A percentile compares a stretch with the other conserved stretches of the same genome.
These are phyloP conservation scores for Drosophila nr. perissopoda DNA, from an alignment of 2,888 invertebrate genomes.

Conservation along the genomic window DNA sequence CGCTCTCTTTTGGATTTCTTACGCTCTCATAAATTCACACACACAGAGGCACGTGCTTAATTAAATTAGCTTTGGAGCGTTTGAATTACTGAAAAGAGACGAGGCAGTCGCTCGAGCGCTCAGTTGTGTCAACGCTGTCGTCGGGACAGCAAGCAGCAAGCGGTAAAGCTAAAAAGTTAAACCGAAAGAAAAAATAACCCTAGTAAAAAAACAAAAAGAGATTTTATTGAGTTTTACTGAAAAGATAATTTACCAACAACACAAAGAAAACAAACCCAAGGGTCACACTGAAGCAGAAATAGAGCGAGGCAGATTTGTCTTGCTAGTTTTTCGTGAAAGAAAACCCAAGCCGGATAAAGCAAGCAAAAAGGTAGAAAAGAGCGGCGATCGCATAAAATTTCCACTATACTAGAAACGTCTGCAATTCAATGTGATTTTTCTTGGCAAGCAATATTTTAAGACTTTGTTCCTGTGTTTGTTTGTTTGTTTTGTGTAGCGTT, in stretches of 20 bases:
- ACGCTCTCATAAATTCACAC: constrained; percentile 23
- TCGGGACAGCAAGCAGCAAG: constrained; percentile 65
- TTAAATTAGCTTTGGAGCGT: constrained; percentile 71
- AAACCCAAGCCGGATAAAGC: constrained; percentile 11
- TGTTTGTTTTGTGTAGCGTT: constrained; percentile 16
- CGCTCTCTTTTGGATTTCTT: background rate
- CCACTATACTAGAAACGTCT: constrained; percentile 69
- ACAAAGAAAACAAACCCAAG: constrained; percentile 31
- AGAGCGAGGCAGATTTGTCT: constrained; percentile 70
- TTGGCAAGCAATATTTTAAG: constrained; percentile 64
- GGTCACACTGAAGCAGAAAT: constrained; percentile 52
- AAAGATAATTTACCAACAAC: constrained; percentile 12
- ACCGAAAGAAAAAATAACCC: constrained; percentile 11
- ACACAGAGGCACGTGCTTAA: constrained; percentile 58
- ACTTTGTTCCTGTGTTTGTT: constrained; percentile 62
- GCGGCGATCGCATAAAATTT: constrained; percentile 57
- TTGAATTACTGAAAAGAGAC: constrained; percentile 70
- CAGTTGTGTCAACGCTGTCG: constrained; percentile 82
- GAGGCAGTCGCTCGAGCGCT: constrained; percentile 56
- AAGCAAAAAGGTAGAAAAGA: constrained; percentile 35
- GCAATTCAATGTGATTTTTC: constrained; percentile 59
- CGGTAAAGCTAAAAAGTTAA: constrained; percentile 35
- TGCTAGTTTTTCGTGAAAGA: constrained; percentile 66
- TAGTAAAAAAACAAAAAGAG: constrained; percentile 20
- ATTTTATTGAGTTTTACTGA: constrained; percentile 35